Conservation (phyloP, 2,113 vertebrate species). For the Dascyllus trimaculatus region DNA sequence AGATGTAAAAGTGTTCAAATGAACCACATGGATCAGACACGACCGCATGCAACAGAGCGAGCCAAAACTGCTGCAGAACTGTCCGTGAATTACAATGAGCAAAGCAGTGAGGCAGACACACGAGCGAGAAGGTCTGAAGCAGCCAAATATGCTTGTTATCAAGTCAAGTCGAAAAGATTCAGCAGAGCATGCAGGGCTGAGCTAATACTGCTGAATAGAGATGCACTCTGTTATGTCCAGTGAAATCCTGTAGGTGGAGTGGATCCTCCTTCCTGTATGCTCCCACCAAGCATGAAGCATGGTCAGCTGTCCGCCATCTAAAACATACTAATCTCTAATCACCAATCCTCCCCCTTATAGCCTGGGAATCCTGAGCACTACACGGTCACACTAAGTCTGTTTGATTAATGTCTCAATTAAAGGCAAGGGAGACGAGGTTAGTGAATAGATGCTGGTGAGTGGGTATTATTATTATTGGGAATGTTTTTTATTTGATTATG, state of each 20-base stretch:
- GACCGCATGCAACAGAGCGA: constrained; percentile 17
- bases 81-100: constrained; percentile 42
- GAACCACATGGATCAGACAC: constrained; percentile 22
- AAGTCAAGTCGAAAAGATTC: constrained; percentile 55
- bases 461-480: constrained; percentile 46
- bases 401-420: constrained; percentile 76
- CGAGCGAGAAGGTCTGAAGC: constrained; percentile 1
- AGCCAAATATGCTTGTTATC: constrained; percentile 59
- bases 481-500: constrained; percentile 65
- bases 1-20: constrained; percentile 36
- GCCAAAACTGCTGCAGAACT: constrained; percentile 36
- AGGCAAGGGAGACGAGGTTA: constrained; percentile 38
- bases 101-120: constrained; percentile 29
- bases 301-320: constrained; percentile 44
- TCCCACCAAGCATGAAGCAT: constrained; percentile 38
- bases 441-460: constrained; percentile 42
- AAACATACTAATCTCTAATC: constrained; percentile 44
- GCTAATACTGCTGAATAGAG: constrained; percentile 33
- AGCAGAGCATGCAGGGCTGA: constrained; percentile 53
- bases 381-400: constrained; percentile 40
- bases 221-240: constrained; percentile 59
- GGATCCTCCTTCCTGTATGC: constrained; percentile 66
- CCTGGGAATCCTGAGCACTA: constrained; percentile 42
- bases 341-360: constrained; percentile 40
- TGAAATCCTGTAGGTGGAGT: constrained; percentile 73